phyloP scores from a whole-genome alignment of 92 coral and sea anemone species.

The Zoanthus solanderi region DNA sequence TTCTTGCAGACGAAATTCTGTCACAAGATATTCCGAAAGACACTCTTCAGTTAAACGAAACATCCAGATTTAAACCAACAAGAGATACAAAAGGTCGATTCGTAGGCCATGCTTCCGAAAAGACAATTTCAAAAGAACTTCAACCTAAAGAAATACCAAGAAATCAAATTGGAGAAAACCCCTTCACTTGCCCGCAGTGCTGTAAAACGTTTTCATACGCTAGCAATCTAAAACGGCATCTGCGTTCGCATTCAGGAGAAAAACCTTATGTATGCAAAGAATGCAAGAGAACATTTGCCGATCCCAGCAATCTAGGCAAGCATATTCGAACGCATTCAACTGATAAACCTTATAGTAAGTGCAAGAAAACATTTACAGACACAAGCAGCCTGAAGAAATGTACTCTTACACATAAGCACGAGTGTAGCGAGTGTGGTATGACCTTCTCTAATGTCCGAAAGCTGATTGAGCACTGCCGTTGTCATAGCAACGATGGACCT shows the following conservation, averaged over 20 bases:
- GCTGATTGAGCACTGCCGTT: neutral
- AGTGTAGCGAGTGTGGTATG: neutral
- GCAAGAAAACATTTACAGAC: slow-evolving; percentile 15
- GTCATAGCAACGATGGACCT: slow-evolving; percentile 3
- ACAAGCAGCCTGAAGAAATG: slow-evolving; percentile 14
- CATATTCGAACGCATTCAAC: slow-evolving; percentile 33
- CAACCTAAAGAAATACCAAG: neutral
- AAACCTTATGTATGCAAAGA: slow-evolving; percentile 39
- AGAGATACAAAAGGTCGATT: slow-evolving; percentile 37
- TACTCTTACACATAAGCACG: neutral
- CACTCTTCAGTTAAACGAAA: neutral
- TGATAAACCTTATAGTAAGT: slow-evolving; percentile 22
- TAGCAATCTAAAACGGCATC: slow-evolving; percentile 32
- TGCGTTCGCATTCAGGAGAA: slow-evolving; percentile 47
- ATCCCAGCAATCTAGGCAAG: slow-evolving; percentile 37
- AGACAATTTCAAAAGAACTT: neutral
- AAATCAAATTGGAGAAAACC: slow-evolving; percentile 39
- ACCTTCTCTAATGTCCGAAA: neutral
- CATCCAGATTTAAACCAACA: slow-evolving; percentile 15
- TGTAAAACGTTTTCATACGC: slow-evolving; percentile 32
- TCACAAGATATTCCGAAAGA: neutral
- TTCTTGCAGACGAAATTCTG: neutral
- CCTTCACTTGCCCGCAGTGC: slow-evolving; percentile 33
- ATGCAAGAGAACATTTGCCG: slow-evolving; percentile 35
- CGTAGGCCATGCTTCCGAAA: neutral